A percentile compares a stretch with the other conserved stretches of the same genome.
Evolutionary conservation across 2,888 invertebrate genomes (phyloP).

Genomic region (Blastobasis lacticolella): DNA sequence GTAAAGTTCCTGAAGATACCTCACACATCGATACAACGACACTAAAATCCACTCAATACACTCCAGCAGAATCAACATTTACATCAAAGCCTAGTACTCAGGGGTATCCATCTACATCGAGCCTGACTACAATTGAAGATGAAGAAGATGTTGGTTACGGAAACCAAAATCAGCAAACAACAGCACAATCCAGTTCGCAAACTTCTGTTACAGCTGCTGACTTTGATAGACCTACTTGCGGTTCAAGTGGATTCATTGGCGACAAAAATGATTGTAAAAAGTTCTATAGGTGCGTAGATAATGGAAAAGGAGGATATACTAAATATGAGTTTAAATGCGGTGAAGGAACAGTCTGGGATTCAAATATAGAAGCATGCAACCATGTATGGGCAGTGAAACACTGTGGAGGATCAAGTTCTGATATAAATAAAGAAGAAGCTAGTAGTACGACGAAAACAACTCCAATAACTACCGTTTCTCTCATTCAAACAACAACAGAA

Average conservation of each 20-base stretch:
- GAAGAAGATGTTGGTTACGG: constrained; percentile 26
- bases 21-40: neutral
- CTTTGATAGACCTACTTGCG: no score
- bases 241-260: constrained; percentile 78
- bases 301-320: constrained; percentile 73
- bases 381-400: constrained; percentile 74
- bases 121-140: constrained; percentile 10
- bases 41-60: neutral
- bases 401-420: constrained; percentile 36
- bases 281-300: constrained; percentile 84
- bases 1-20: constrained; percentile 13
- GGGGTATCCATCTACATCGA: constrained; percentile 16
- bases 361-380: constrained; percentile 78
- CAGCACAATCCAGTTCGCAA: constrained; percentile 10
- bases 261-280: constrained; percentile 80
- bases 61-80: constrained; percentile 15
- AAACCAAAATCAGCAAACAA: constrained; percentile 13
- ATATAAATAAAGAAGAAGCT: constrained; percentile 15
- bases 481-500: constrained; percentile 16
- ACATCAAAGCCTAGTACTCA: constrained; percentile 6
- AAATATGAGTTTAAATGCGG: constrained; percentile 83
- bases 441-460: constrained; percentile 31
- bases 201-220: no score
- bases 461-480: constrained; percentile 3
- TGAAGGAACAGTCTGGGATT: constrained; percentile 86